Conservation (phyloP, 2,797 vertebrate species). For the Erpetoichthys calabaricus region DNA sequence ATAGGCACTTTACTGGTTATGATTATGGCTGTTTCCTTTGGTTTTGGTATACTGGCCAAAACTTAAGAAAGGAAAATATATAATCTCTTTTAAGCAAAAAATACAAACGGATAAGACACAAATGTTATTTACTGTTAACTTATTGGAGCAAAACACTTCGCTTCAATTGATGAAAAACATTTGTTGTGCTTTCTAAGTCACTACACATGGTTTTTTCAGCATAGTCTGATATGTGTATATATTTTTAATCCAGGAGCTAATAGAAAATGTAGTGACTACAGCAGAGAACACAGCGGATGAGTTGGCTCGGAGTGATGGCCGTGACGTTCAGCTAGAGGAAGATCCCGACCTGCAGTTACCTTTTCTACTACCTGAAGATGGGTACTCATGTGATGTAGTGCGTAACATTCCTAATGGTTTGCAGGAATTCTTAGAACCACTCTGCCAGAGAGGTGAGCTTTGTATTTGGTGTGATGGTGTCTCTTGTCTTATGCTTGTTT, state of each 20-base stretch:
- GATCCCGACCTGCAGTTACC: conserved; percentile 93
- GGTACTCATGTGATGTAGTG: conserved; percentile 95
- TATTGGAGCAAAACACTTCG: too few relatives aligned
- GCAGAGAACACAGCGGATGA: conserved; percentile 93
- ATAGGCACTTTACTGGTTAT: too few relatives aligned
- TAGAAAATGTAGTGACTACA: conserved; percentile 82
- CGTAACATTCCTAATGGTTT: conserved; percentile 86
- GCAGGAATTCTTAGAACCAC: conserved; percentile 89
- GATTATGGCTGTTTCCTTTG: too few relatives aligned
- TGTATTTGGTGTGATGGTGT: not conserved
- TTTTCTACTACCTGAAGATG: conserved; percentile 90
- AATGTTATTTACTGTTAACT: too few relatives aligned
- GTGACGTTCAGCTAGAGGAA: conserved; percentile 88
- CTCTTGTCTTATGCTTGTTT: not conserved
- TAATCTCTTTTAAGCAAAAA: too few relatives aligned
- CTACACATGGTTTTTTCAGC: accelerated
- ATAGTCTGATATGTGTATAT: accelerated
- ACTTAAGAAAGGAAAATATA: too few relatives aligned
- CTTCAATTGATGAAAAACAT: too few relatives aligned
- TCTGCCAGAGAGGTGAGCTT: conserved; percentile 83
- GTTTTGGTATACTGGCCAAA: too few relatives aligned
- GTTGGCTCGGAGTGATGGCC: conserved; percentile 82
- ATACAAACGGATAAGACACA: too few relatives aligned
- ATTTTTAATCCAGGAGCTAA: conserved; percentile 61
- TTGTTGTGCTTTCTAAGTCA: too few relatives aligned